Percentiles rank a stretch among this genome's conserved stretches.
Conservation (phyloP, 2,113 vertebrate genomes). For the Peromyscus maniculatus region DNA sequence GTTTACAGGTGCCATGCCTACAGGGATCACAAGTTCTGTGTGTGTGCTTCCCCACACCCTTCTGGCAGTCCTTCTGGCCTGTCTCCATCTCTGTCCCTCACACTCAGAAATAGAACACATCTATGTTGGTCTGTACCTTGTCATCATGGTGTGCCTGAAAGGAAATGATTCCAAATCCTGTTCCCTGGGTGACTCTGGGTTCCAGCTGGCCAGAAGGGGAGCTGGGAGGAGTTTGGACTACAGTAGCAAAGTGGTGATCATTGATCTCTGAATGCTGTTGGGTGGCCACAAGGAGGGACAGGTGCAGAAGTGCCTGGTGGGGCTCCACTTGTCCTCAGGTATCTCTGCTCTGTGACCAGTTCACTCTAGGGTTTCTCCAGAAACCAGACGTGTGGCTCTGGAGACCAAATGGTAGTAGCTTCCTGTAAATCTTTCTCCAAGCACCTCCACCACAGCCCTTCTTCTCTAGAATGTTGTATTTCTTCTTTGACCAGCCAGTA, state of each 20-base stretch:
- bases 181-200: not conserved
- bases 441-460: not conserved
- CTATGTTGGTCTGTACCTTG: not conserved
- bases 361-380: not conserved
- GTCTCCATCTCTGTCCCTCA: not conserved
- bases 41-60: not conserved
- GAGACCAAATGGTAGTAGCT: not conserved
- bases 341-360: not conserved
- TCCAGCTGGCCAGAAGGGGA: not conserved
- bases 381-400: not conserved
- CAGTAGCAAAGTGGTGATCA: not conserved
- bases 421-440: not conserved
- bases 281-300: too few species aligned
- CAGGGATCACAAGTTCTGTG: not conserved
- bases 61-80: not conserved
- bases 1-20: conserved; percentile 41
- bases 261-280: not conserved
- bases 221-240: not conserved
- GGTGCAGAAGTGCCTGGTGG: not conserved
- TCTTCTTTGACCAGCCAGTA: not conserved
- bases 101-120: not conserved
- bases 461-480: fast-evolving
- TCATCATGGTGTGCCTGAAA: not conserved
- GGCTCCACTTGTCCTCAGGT: not conserved
- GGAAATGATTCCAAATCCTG: not conserved